These are phyloP conservation scores for Actinia tenebrosa DNA, from an alignment of 64 coral and sea anemone genomes.

Conservation along the genomic window DNA sequence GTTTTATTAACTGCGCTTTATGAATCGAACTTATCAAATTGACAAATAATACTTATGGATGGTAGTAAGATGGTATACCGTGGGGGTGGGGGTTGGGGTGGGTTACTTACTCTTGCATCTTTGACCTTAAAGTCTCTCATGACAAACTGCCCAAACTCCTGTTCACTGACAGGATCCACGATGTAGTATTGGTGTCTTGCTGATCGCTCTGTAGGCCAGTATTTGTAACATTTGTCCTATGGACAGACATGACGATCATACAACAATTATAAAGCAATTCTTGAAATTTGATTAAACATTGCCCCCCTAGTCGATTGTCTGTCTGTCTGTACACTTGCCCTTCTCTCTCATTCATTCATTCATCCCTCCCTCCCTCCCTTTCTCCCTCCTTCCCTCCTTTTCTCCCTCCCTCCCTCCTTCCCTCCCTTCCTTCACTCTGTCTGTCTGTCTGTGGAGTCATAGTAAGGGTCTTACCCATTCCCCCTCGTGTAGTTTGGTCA, in stretches of 20 bases:
- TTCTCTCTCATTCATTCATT: too few species aligned
- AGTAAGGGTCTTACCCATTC: constrained; percentile 59
- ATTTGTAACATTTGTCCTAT: constrained; percentile 83
- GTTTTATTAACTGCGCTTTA: too few species aligned
- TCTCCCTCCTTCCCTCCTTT: too few species aligned
- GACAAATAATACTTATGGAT: too few species aligned
- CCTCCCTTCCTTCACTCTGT: background rate
- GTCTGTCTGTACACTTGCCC: too few species aligned
- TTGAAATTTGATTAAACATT: background rate
- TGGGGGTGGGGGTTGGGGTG: background rate
- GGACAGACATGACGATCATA: background rate
- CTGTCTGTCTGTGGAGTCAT: too few species aligned
- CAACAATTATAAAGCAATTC: background rate
- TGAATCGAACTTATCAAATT: too few species aligned
- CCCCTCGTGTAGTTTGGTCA: constrained; percentile 69
- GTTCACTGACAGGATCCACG: constrained; percentile 78
- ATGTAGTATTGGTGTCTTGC: constrained; percentile 84
- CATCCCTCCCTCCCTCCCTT: too few species aligned
- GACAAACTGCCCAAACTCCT: constrained; percentile 80
- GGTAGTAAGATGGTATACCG: too few species aligned
- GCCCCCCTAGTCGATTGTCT: background rate
- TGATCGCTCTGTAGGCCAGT: constrained; percentile 82
- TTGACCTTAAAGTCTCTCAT: constrained; percentile 89
- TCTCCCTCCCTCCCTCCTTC: too few species aligned
- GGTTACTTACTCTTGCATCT: constrained; percentile 68